A percentile compares a stretch with the other conserved stretches of the same genome.
These are phyloP conservation scores for Doris montereyensis DNA, from an alignment of 2,888 invertebrate species.

Conservation along the genomic window DNA sequence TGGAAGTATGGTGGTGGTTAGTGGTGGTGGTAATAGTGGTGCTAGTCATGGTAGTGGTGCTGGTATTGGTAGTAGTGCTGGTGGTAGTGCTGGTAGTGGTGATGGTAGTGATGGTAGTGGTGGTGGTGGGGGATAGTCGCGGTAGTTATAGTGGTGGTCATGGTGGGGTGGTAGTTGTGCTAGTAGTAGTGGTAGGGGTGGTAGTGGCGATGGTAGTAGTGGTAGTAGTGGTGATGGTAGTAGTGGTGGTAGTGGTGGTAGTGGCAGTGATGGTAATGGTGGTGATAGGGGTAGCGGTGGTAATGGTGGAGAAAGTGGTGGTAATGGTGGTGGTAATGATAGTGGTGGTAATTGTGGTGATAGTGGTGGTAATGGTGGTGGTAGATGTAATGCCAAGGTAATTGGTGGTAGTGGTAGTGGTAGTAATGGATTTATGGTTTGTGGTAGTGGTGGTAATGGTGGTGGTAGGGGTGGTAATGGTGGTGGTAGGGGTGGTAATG, in stretches of 20 bases:
- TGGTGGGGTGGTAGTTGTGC: too few species aligned
- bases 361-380: constrained; percentile 5
- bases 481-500: neutral
- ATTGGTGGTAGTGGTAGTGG: neutral
- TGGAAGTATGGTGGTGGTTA: too few species aligned
- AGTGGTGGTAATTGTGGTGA: constrained; percentile 8
- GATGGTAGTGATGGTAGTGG: constrained; percentile 3
- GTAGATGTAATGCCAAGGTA: neutral
- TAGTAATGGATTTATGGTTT: neutral
- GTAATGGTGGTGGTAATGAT: neutral
- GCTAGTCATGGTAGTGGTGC: too few species aligned
- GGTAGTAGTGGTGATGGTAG: neutral
- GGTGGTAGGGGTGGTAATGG: neutral
- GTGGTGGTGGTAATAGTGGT: too few species aligned
- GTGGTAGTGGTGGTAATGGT: neutral
- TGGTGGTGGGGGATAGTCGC: neutral
- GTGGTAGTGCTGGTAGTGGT: neutral
- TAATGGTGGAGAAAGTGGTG: neutral
- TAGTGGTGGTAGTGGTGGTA: constrained; percentile 12
- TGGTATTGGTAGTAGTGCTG: neutral
- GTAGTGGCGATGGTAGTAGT: neutral
- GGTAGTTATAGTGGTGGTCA: too few species aligned
- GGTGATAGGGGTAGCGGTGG: constrained; percentile 12
- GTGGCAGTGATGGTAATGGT: constrained; percentile 18
- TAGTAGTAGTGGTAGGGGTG: too few species aligned